These are phyloP conservation scores for Chrysolina haemoptera DNA, from an alignment of 2,888 invertebrate species.

Conservation along the genomic window DNA sequence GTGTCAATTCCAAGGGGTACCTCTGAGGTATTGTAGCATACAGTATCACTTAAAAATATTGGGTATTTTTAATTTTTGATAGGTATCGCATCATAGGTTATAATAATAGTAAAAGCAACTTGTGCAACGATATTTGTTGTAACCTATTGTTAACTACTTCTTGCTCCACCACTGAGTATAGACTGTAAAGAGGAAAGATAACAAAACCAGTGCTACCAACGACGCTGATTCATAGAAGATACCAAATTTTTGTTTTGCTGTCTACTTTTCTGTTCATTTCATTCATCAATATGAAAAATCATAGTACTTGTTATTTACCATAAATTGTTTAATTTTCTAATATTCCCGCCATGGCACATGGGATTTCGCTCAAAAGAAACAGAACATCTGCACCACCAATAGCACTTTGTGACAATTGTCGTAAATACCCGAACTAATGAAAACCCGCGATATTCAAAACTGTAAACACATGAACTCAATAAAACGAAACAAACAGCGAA, in stretches of 20 bases:
- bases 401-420: conserved; percentile 68
- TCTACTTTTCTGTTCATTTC: background rate
- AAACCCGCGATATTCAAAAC: conserved; percentile 68
- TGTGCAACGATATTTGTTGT: background rate
- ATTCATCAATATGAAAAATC: conserved; percentile 14
- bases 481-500: conserved; percentile 41
- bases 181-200: conserved; percentile 57
- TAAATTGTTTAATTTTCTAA: conserved; percentile 54
- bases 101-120: background rate
- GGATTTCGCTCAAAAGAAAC: conserved; percentile 64
- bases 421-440: conserved; percentile 69
- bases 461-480: conserved; percentile 52
- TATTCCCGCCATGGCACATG: conserved; percentile 64
- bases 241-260: conserved; percentile 22
- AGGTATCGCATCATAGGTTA: no score
- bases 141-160: conserved; percentile 36
- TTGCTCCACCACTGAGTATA: conserved; percentile 56
- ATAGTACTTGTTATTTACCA: conserved; percentile 55
- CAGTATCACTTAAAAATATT: no score
- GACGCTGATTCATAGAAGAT: conserved; percentile 55
- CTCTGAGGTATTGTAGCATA: no score
- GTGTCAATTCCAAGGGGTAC: no score
- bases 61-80: no score
- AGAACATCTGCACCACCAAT: conserved; percentile 70
- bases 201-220: conserved; percentile 59